These are phyloP conservation scores for Notarius quadriscutis DNA, from an alignment of 2,113 vertebrate species.

Conservation along the genomic window DNA sequence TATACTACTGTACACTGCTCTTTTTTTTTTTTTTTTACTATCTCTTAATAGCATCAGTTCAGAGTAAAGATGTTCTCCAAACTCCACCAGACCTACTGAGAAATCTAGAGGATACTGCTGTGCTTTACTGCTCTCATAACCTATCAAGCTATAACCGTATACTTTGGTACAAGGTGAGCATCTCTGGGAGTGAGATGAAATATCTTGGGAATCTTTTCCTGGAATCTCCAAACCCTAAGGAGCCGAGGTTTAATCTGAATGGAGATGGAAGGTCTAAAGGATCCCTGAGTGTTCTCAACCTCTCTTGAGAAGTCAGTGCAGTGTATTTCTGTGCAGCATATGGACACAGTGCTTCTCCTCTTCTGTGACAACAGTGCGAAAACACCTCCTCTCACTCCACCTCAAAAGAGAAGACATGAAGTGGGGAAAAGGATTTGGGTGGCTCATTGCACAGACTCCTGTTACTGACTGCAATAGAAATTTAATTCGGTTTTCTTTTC, in stretches of 20 bases:
- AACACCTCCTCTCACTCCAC: not conserved
- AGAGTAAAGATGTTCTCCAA: not conserved
- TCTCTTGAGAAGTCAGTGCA: not conserved
- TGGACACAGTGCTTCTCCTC: constrained; percentile 1
- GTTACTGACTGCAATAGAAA: not conserved
- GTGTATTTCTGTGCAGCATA: constrained; percentile 23
- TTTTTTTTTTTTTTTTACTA: not conserved
- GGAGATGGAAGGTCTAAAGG: not conserved
- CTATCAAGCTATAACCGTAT: not conserved
- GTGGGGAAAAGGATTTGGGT: not conserved
- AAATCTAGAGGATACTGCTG: not conserved
- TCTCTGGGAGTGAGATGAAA: not conserved
- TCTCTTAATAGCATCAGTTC: not conserved
- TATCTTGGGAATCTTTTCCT: not conserved
- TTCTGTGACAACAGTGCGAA: not conserved
- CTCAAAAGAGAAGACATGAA: not conserved
- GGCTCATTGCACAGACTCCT: not conserved
- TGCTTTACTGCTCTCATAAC: not conserved
- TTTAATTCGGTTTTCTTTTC: not conserved
- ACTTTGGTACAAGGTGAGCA: constrained; percentile 1
- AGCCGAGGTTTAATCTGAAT: not conserved
- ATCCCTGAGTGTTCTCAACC: not conserved
- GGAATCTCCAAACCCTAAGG: not conserved
- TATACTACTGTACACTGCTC: not conserved
- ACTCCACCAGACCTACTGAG: not conserved